These are phyloP conservation scores for Pterostichus madidus DNA, from an alignment of 2,888 invertebrate genomes.

Conservation along the genomic window DNA sequence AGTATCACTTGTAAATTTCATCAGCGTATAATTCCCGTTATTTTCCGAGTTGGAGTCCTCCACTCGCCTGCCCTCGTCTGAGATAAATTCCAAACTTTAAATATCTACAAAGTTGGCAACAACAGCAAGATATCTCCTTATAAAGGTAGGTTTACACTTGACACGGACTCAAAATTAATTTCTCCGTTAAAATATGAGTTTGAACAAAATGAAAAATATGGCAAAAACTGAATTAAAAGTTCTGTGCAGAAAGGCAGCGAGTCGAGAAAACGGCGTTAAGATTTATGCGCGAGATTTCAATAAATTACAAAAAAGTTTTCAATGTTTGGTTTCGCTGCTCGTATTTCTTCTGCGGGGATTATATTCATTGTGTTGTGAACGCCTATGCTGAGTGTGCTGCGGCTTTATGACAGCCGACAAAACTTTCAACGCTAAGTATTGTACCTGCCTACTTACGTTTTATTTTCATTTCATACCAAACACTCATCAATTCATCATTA, in stretches of 20 bases:
- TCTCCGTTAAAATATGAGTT: constrained; percentile 66
- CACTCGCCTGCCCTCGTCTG: constrained; percentile 19
- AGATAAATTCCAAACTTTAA: constrained; percentile 55
- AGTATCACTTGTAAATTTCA: constrained; percentile 55
- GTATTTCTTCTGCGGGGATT: constrained; percentile 61
- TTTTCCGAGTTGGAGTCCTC: constrained; percentile 1
- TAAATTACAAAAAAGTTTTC: constrained; percentile 69
- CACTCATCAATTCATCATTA: neutral
- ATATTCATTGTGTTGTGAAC: constrained; percentile 48
- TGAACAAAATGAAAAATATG: constrained; percentile 67
- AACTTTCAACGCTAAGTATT: constrained; percentile 26
- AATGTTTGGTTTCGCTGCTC: constrained; percentile 66
- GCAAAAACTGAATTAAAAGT: constrained; percentile 67
- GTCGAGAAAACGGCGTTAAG: constrained; percentile 67
- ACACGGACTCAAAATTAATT: constrained; percentile 67
- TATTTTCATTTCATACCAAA: neutral
- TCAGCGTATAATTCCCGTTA: constrained; percentile 49
- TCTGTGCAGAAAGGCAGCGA: constrained; percentile 56
- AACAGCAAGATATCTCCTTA: constrained; percentile 47
- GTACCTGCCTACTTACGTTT: neutral
- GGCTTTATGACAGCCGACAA: constrained; percentile 18
- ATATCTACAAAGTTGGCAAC: constrained; percentile 55
- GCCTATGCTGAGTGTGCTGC: neutral
- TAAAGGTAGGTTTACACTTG: constrained; percentile 54
- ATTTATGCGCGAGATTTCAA: constrained; percentile 72